phyloP scores from a whole-genome alignment of 2,797 vertebrate genomes.

The Morus bassanus region DNA sequence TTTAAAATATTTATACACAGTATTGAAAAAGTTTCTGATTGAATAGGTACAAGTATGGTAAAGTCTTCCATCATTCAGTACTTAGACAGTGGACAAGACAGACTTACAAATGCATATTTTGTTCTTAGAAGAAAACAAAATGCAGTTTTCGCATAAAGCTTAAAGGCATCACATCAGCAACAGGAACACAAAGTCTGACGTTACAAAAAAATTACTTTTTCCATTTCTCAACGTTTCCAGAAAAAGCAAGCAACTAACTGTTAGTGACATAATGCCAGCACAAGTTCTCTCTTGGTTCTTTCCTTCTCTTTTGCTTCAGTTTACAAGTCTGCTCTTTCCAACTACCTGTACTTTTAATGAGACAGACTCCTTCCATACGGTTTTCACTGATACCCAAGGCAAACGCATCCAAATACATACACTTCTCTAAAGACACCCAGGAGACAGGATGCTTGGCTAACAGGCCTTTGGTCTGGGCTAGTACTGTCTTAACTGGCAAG shows the following conservation, averaged over 20 bases:
- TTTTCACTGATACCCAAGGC: not conserved
- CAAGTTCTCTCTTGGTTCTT: not conserved
- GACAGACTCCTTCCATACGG: not conserved
- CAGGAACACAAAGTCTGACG: not conserved
- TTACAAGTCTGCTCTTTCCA: not conserved
- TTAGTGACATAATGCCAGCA: slow-evolving; percentile 1
- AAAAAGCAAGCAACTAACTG: not conserved
- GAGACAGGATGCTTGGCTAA: not conserved
- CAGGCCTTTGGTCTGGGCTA: not conserved
- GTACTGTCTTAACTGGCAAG: not conserved
- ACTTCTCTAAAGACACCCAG: not conserved
- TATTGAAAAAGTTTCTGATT: not conserved
- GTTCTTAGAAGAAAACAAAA: not conserved
- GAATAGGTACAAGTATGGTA: not conserved
- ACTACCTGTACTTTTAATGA: not conserved
- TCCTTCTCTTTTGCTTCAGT: not conserved
- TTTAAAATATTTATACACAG: not conserved
- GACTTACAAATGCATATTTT: not conserved
- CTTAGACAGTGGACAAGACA: not conserved
- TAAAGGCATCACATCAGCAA: not conserved
- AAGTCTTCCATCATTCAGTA: not conserved
- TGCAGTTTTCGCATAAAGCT: not conserved
- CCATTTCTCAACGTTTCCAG: not conserved
- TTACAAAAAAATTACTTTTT: not conserved
- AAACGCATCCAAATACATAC: not conserved